Evolutionary conservation across 2,888 invertebrate genomes (phyloP).

Genomic region (Eugnorisma glareosa): DNA sequence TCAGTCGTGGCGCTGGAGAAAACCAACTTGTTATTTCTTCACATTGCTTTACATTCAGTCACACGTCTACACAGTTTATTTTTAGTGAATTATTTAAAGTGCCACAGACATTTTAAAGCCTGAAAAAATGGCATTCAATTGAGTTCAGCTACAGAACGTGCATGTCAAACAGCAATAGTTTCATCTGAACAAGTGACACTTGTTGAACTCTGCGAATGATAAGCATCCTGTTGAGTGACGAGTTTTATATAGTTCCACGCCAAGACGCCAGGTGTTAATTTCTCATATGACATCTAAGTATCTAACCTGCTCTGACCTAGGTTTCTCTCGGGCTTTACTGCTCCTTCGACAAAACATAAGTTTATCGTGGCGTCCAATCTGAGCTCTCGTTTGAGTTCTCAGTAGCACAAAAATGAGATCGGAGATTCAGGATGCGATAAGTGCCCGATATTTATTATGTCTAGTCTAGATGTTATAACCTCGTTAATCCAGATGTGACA

Average conservation of each 20-base stretch:
- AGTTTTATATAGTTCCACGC: background rate
- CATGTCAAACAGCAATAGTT: background rate
- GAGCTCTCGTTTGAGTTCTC: slow-evolving; percentile 10
- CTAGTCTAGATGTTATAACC: slow-evolving; percentile 12
- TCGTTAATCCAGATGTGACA: background rate
- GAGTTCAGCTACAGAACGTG: background rate
- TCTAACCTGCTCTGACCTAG: slow-evolving; percentile 10
- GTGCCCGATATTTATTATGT: slow-evolving; percentile 8
- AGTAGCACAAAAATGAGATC: slow-evolving; percentile 11
- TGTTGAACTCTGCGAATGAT: slow-evolving; percentile 10
- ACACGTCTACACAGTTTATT: slow-evolving; percentile 1
- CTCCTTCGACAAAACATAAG: slow-evolving; percentile 1
- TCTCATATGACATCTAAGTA: slow-evolving; percentile 25
- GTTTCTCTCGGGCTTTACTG: slow-evolving; percentile 13
- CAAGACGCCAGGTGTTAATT: background rate
- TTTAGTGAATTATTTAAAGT: background rate
- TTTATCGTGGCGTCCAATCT: slow-evolving; percentile 39
- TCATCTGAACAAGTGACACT: background rate
- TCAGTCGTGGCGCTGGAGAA: background rate
- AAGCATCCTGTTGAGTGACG: background rate
- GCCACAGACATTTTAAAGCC: background rate
- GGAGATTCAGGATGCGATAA: slow-evolving; percentile 18
- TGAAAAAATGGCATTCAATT: slow-evolving; percentile 4
- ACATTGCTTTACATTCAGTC: slow-evolving; percentile 7
- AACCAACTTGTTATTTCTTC: slow-evolving; percentile 9